phyloP scores from a whole-genome alignment of 2,113 vertebrate species.

The Melierax canorus region DNA sequence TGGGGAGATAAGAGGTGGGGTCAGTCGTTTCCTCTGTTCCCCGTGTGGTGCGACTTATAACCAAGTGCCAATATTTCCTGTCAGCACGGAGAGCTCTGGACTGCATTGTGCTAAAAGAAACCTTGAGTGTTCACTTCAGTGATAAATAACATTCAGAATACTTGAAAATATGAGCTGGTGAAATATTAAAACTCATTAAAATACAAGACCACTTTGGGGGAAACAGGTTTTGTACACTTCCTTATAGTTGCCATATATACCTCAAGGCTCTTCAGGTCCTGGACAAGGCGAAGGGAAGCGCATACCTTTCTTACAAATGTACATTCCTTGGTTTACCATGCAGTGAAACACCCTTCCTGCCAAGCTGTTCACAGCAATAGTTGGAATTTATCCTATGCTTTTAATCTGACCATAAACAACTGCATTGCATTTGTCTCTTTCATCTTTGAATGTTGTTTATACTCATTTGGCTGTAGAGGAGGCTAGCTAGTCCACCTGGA shows the following conservation, averaged over 20 bases:
- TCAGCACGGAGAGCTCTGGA: not conserved
- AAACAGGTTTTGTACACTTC: not conserved
- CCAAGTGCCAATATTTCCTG: not conserved
- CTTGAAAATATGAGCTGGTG: not conserved
- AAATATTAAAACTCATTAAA: not conserved
- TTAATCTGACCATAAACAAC: not conserved
- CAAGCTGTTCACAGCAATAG: not conserved
- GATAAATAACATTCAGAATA: not conserved
- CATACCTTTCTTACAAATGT: not conserved
- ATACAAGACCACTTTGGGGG: not conserved
- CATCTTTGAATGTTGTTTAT: constrained; percentile 18
- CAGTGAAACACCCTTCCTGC: not conserved
- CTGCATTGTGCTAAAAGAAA: not conserved
- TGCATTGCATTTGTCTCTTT: not conserved
- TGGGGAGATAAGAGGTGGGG: not conserved
- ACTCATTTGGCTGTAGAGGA: not conserved
- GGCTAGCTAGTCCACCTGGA: not conserved
- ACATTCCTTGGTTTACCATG: not conserved
- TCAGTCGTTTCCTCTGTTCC: not conserved
- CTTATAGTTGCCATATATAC: not conserved
- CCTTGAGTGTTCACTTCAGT: not conserved
- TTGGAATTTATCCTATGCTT: constrained; percentile 2
- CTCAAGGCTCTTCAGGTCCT: not conserved
- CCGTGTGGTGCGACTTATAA: not conserved
- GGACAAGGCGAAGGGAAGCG: not conserved